These are phyloP conservation scores for Columba guinea DNA, from an alignment of 2,797 vertebrate genomes.

Conservation along the genomic window DNA sequence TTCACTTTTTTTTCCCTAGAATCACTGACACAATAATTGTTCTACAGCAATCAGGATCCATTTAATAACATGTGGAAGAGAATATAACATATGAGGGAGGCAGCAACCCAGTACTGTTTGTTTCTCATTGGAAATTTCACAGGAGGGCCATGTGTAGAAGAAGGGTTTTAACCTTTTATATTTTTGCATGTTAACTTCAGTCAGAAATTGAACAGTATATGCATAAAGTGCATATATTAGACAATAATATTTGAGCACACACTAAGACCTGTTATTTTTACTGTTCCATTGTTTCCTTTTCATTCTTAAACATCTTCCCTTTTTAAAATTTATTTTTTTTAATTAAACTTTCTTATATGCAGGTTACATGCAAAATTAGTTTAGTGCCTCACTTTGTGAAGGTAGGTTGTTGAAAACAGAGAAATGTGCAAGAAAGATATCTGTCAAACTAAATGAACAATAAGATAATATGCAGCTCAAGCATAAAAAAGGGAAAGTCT, in stretches of 20 bases:
- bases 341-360: not conserved
- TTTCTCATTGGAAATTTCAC: not conserved
- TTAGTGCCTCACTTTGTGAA: constrained; percentile 71
- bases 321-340: no score
- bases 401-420: constrained; percentile 65
- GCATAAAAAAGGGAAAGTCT: not conserved
- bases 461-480: not conserved
- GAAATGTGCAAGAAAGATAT: no score
- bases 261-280: not conserved
- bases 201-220: not conserved
- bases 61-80: constrained; percentile 14
- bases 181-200: not conserved
- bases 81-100: not conserved
- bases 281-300: not conserved
- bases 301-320: not conserved
- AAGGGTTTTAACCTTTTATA: not conserved
- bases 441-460: no score
- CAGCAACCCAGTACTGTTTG: not conserved
- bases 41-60: not conserved
- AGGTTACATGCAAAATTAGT: constrained; percentile 80
- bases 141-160: not conserved
- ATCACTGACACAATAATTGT: constrained; percentile 10
- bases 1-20: not conserved
- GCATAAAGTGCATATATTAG: not conserved
- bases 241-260: not conserved